Conservation (phyloP, 2,113 vertebrate genomes). For the Cnemophilus loriae region DNA sequence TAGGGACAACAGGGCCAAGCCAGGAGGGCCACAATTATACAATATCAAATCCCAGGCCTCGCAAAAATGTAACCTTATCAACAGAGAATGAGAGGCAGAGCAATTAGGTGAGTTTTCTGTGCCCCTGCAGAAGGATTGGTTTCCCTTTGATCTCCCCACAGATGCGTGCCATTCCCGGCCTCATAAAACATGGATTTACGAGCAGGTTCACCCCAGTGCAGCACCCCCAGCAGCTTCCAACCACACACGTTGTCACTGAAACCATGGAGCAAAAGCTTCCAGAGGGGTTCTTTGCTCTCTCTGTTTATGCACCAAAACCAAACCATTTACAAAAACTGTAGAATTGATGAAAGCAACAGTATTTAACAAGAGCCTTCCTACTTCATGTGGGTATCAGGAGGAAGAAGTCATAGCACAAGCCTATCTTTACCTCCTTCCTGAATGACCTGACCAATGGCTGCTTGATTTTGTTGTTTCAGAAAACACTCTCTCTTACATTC, state of each 20-base stretch:
- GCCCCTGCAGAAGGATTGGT: neutral
- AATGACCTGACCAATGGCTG: slow-evolving; percentile 86
- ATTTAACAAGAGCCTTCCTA: neutral
- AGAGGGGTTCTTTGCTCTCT: neutral
- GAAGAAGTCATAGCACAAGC: slow-evolving; percentile 79
- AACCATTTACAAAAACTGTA: neutral
- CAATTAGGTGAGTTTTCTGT: slow-evolving; percentile 1
- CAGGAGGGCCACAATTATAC: slow-evolving; percentile 16
- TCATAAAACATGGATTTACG: neutral
- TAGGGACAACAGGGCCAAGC: neutral
- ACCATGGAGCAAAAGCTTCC: neutral
- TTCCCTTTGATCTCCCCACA: slow-evolving; percentile 33
- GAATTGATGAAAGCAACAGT: neutral
- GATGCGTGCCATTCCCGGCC: neutral
- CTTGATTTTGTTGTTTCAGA: slow-evolving; percentile 83
- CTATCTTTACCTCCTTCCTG: slow-evolving; percentile 91
- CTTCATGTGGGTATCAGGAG: neutral
- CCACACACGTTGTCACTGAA: neutral
- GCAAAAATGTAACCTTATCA: slow-evolving; percentile 9
- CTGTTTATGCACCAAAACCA: neutral
- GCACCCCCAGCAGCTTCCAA: neutral
- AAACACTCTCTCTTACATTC: slow-evolving; percentile 93
- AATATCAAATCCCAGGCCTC: neutral
- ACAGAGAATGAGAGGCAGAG: neutral
- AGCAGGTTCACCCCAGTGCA: neutral